Percentiles rank a stretch among this genome's conserved stretches.
Evolutionary conservation across 2,797 vertebrate genomes (phyloP).

Genomic region (Capromys pilorides): DNA sequence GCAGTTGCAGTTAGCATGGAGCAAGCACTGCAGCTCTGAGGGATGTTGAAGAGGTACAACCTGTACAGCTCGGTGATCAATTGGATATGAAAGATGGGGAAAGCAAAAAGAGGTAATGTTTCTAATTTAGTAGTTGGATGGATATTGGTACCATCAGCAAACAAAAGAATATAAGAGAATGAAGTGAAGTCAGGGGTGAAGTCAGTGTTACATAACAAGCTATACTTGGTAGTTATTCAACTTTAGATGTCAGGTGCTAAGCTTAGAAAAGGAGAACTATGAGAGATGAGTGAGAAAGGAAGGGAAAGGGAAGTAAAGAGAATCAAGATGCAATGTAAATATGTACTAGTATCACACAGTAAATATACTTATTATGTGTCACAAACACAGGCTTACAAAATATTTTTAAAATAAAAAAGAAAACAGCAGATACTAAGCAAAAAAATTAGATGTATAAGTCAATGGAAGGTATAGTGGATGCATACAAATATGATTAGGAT

Average conservation of each 20-base stretch:
- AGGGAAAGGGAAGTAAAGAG: not conserved
- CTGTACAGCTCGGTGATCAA: not conserved
- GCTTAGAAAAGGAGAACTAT: slow-evolving; percentile 42
- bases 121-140: slow-evolving; percentile 57
- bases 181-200: not conserved
- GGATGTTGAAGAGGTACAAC: not conserved
- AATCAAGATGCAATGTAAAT: not conserved
- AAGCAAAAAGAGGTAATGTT: slow-evolving; percentile 2
- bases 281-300: not conserved
- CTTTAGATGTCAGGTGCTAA: slow-evolving; percentile 12
- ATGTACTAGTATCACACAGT: not conserved
- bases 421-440: not conserved
- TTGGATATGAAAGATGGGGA: slow-evolving; percentile 37
- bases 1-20: not conserved
- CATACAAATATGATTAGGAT: not conserved
- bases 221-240: slow-evolving; percentile 32
- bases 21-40: not conserved
- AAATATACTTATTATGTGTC: not conserved
- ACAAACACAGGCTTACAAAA: not conserved
- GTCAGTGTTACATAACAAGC: slow-evolving; percentile 20
- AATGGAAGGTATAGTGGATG: slow-evolving; percentile 4
- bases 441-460: not conserved
- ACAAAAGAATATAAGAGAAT: slow-evolving; percentile 6
- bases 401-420: not conserved
- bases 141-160: slow-evolving; percentile 29